Conservation (phyloP, 2,888 invertebrate species). For the Shargacucullia verbasci region DNA sequence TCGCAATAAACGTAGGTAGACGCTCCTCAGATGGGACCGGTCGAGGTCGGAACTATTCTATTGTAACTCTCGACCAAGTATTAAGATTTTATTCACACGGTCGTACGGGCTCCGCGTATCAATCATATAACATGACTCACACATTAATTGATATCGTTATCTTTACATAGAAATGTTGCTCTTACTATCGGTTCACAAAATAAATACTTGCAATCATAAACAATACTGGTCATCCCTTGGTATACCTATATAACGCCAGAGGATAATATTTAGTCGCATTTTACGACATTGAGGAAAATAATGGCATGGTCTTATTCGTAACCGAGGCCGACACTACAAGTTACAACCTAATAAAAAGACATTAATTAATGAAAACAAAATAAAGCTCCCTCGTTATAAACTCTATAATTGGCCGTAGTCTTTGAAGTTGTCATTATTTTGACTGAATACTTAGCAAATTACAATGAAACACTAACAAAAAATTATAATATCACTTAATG, state of each 20-base stretch:
- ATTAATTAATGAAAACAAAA: constrained; percentile 26
- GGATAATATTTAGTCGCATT: constrained; percentile 10
- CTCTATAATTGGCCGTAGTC: constrained; percentile 7
- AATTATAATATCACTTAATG: constrained; percentile 32
- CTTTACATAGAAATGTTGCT: constrained; percentile 23
- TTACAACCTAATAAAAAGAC: not conserved
- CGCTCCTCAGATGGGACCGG: constrained; percentile 63
- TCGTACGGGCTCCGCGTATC: constrained; percentile 45
- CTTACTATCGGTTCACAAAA: constrained; percentile 11
- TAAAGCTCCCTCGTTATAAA: constrained; percentile 18
- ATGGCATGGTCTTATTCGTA: constrained; percentile 6
- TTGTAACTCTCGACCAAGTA: constrained; percentile 68
- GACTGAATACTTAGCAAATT: constrained; percentile 6
- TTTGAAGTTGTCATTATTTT: constrained; percentile 23
- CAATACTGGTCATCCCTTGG: not conserved
- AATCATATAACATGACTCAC: constrained; percentile 53
- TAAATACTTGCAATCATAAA: constrained; percentile 10
- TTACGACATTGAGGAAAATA: constrained; percentile 13
- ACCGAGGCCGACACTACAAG: not conserved
- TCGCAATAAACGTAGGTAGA: constrained; percentile 53
- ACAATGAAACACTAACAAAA: constrained; percentile 22
- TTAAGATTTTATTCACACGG: constrained; percentile 68
- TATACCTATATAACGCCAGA: constrained; percentile 13
- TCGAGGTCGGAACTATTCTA: constrained; percentile 84
- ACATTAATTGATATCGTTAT: constrained; percentile 45